Evolutionary conservation across 2,797 vertebrate genomes (phyloP).

Genomic region (Chaunax sp.): DNA sequence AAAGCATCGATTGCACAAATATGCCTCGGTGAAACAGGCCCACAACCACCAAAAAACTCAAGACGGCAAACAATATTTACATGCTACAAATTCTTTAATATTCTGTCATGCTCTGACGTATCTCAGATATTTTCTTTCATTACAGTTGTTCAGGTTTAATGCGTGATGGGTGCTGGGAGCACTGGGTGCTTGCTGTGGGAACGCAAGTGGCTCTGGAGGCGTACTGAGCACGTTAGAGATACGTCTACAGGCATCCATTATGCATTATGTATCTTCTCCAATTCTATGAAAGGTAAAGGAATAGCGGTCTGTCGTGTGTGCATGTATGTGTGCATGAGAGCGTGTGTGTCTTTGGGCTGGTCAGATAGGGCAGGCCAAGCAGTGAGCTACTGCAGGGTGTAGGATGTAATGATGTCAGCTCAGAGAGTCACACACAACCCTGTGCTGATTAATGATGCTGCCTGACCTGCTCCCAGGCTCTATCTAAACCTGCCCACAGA

Average conservation of each 20-base stretch:
- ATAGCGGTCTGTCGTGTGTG: slow-evolving; percentile 16
- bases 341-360: slow-evolving; percentile 60
- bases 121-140: slow-evolving; percentile 24
- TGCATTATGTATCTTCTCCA: slow-evolving; percentile 45
- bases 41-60: slow-evolving; percentile 18
- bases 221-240: slow-evolving; percentile 30
- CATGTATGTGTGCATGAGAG: slow-evolving; percentile 12
- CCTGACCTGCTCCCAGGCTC: slow-evolving; percentile 91
- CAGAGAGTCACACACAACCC: slow-evolving; percentile 84
- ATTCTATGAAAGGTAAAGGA: slow-evolving; percentile 41
- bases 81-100: slow-evolving; percentile 20
- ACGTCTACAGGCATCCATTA: slow-evolving; percentile 44
- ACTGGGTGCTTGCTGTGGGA: slow-evolving; percentile 2
- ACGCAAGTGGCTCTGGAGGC: slow-evolving; percentile 6
- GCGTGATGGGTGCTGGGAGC: slow-evolving; percentile 15
- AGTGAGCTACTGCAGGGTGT: slow-evolving; percentile 92
- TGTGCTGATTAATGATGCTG: slow-evolving; percentile 95
- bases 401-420: slow-evolving; percentile 98
- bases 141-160: slow-evolving; percentile 16
- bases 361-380: slow-evolving; percentile 80
- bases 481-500: slow-evolving; percentile 88
- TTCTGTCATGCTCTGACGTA: slow-evolving; percentile 12
- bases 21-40: slow-evolving; percentile 23
- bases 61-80: not conserved
- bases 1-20: slow-evolving; percentile 38